Evolutionary conservation across 92 coral and sea anemone species (phyloP), one percentile per base, ranked within the genome.

Genomic region (Micromussa lordhowensis): DNA sequence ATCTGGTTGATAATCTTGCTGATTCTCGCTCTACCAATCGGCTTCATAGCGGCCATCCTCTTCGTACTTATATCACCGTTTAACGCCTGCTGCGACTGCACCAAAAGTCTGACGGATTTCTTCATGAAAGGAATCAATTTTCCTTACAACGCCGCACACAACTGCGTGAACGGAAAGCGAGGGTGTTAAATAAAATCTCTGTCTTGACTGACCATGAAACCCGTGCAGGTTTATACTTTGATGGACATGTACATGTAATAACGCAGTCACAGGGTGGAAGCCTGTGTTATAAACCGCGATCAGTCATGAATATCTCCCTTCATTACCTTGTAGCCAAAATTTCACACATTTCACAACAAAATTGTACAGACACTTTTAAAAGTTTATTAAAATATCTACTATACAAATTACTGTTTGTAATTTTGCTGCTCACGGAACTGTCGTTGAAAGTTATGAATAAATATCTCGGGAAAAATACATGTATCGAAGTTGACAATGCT

Each of bases 41-140:
- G 98, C 22, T 90, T 92, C n/a, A 92, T 97, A 48, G 93, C 94
- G 22, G 97, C 96, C 2, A 75, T 95, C 22, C 91, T 97, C 5
- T 96, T 66, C 88, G 91, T 96, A 30, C 40, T 97, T 26, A 87
- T 95, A 48, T 97, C 99, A 2, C 99, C 99, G 11, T 83, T 97
- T 54, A 97, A 93, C 78, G 98, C 97, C 14, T 97, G 99, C 75
- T 95, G 98, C 49, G 92, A 94, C 79, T 97, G 99, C 68, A 87
- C 95, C 14, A 94, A 93, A 51, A 87, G 91, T 32, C 88, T 97
- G 49, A 94, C 99, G 35, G 99, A 97, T 79, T 95, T 97, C 80
- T 78, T 97, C 31, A 96, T 91, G 96, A 97, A 91, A 90, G 99
- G 99, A 64, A 74, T 97, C 9, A 81, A 95, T 35, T 97, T 94